Conservation (phyloP, 2,888 invertebrate species). For the Amphimallon solstitiale region DNA sequence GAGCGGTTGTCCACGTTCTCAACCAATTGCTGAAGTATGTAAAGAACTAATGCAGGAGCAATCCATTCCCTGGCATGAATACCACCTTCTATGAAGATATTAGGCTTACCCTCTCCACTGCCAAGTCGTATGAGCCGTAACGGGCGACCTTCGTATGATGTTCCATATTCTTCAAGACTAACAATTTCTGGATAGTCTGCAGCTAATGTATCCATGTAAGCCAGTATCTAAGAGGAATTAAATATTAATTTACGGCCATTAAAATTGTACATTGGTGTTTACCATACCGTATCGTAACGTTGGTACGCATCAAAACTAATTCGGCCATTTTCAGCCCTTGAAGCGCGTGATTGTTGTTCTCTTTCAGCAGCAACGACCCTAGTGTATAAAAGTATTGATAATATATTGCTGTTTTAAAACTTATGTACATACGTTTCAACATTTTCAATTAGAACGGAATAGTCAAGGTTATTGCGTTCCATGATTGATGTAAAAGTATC, state of each 20-base stretch:
- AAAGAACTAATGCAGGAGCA: constrained; percentile 72
- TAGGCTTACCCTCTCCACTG: constrained; percentile 67
- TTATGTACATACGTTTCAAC: constrained; percentile 28
- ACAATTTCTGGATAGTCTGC: constrained; percentile 59
- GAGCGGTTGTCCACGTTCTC: constrained; percentile 67
- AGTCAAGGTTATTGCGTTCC: constrained; percentile 57
- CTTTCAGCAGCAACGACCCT: constrained; percentile 34
- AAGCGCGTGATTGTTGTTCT: constrained; percentile 42
- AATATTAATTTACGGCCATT: neutral
- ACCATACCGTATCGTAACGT: constrained; percentile 57
- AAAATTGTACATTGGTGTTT: neutral
- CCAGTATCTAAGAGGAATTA: constrained; percentile 48
- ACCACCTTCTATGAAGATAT: constrained; percentile 70
- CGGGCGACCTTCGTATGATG: constrained; percentile 63
- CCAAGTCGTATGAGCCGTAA: constrained; percentile 71
- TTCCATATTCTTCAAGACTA: constrained; percentile 66
- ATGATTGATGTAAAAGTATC: constrained; percentile 51
- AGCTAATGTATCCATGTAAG: constrained; percentile 64
- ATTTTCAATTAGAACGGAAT: constrained; percentile 47
- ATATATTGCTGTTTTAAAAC: constrained; percentile 55
- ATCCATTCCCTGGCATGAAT: constrained; percentile 80
- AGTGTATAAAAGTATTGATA: constrained; percentile 57
- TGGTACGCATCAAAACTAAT: constrained; percentile 62
- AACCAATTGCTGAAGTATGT: constrained; percentile 72
- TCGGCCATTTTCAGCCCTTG: constrained; percentile 59